Percentiles rank a stretch among this genome's conserved stretches.
These are phyloP conservation scores for Loxodonta africana DNA, from an alignment of 2,113 vertebrate genomes.

Conservation along the genomic window DNA sequence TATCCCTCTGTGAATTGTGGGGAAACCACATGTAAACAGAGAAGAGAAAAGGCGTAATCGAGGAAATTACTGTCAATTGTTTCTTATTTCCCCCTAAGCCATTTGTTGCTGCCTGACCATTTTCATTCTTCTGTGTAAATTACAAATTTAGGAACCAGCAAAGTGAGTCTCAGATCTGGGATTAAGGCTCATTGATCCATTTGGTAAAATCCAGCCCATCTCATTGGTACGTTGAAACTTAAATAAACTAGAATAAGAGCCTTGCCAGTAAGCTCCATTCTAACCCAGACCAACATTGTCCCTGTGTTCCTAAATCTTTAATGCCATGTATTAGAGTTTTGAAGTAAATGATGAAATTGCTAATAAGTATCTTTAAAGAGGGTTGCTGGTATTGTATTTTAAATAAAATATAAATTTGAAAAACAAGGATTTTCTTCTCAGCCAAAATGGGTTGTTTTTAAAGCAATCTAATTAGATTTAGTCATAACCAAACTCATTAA, in stretches of 20 bases:
- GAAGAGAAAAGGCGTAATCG: conserved; percentile 47
- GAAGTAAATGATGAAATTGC: conserved; percentile 9
- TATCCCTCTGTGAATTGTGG: conserved; percentile 66
- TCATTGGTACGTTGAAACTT: conserved; percentile 50
- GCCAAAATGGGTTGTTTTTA: conserved; percentile 27
- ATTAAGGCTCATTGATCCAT: conserved; percentile 76
- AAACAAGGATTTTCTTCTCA: background rate
- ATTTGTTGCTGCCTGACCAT: conserved; percentile 11
- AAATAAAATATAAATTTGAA: conserved; percentile 49
- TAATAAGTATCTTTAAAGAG: conserved; percentile 15
- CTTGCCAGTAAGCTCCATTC: conserved; percentile 28
- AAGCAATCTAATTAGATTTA: conserved; percentile 52
- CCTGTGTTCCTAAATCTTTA: conserved; percentile 15
- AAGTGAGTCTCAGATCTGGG: conserved; percentile 53
- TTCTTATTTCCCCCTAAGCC: conserved; percentile 66
- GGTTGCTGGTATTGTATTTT: conserved; percentile 16
- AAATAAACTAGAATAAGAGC: conserved; percentile 49
- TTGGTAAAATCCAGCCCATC: conserved; percentile 63
- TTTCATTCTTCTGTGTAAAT: conserved; percentile 71
- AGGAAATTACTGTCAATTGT: conserved; percentile 67
- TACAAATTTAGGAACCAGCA: conserved; percentile 69
- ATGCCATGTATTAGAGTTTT: background rate
- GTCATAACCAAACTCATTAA: background rate
- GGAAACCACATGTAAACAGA: conserved; percentile 71
- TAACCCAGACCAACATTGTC: background rate